Conservation (phyloP, 2,888 invertebrate species). For the Tipula vernalis region DNA sequence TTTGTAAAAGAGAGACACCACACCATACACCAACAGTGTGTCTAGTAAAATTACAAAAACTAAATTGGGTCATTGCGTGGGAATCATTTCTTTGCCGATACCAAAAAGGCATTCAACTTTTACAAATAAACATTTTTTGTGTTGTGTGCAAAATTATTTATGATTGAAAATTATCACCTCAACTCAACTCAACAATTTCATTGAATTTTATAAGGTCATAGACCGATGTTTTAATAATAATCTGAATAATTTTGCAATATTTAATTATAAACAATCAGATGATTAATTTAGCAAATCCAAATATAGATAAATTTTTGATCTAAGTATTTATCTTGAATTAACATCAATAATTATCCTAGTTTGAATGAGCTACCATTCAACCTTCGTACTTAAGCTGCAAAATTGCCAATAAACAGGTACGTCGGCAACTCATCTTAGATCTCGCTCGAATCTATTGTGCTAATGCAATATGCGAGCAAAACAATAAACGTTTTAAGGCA, state of each 20-base stretch:
- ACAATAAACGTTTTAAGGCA: background rate
- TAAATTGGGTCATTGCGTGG: slow-evolving; percentile 6
- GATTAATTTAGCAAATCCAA: background rate
- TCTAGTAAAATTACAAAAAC: background rate
- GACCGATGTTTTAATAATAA: background rate
- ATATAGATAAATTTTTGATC: background rate
- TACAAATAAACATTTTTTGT: background rate
- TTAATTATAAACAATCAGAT: background rate
- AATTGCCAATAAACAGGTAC: background rate
- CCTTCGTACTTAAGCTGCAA: background rate
- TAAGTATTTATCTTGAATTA: background rate
- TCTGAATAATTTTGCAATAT: background rate
- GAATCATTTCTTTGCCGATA: background rate
- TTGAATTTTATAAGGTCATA: background rate
- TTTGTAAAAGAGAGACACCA: background rate
- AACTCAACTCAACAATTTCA: background rate
- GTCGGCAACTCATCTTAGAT: background rate
- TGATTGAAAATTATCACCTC: background rate
- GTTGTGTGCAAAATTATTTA: background rate
- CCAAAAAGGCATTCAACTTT: slow-evolving; percentile 5
- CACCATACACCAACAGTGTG: background rate
- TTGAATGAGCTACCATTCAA: background rate
- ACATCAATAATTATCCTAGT: background rate
- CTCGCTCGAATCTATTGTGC: background rate
- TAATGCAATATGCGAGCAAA: background rate